phyloP scores from a whole-genome alignment of 1,140 invertebrate species.

The Zaprionus ornatus region DNA sequence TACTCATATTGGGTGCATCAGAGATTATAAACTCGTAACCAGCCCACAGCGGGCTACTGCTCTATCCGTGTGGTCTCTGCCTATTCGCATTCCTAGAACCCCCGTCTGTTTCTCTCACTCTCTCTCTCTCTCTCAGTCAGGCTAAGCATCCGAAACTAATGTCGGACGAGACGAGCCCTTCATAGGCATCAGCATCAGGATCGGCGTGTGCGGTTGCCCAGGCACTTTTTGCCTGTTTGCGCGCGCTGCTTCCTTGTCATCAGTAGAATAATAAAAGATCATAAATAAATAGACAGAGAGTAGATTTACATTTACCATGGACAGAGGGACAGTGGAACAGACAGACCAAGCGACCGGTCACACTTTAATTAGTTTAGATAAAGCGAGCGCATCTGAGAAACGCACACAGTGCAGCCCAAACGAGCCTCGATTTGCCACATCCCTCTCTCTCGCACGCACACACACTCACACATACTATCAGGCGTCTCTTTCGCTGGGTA shows the following conservation, averaged over 20 bases:
- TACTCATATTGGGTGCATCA: not conserved
- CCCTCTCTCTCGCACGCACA: not conserved
- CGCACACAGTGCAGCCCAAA: constrained; percentile 48
- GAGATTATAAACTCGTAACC: not conserved
- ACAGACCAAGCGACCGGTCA: constrained; percentile 54
- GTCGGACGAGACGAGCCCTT: constrained; percentile 25
- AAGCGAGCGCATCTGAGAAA: constrained; percentile 73
- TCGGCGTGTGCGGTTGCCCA: constrained; percentile 76
- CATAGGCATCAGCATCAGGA: constrained; percentile 6
- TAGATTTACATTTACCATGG: constrained; percentile 54
- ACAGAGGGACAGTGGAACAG: not conserved
- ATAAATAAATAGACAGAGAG: constrained; percentile 71
- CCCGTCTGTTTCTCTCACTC: constrained; percentile 29
- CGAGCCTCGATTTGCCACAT: constrained; percentile 3
- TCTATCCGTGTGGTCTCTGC: constrained; percentile 35
- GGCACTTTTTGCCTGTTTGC: constrained; percentile 29
- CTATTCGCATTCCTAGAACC: constrained; percentile 42
- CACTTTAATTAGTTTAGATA: constrained; percentile 79
- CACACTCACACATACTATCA: not conserved
- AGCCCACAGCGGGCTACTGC: constrained; percentile 42
- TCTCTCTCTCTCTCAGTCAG: constrained; percentile 37
- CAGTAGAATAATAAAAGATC: constrained; percentile 75
- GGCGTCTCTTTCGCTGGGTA: constrained; percentile 42
- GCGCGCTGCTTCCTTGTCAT: constrained; percentile 52
- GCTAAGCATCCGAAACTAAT: constrained; percentile 72